Evolutionary conservation across 1,140 invertebrate species (phyloP).

Genomic region (Pseudomyrmex sp.): DNA sequence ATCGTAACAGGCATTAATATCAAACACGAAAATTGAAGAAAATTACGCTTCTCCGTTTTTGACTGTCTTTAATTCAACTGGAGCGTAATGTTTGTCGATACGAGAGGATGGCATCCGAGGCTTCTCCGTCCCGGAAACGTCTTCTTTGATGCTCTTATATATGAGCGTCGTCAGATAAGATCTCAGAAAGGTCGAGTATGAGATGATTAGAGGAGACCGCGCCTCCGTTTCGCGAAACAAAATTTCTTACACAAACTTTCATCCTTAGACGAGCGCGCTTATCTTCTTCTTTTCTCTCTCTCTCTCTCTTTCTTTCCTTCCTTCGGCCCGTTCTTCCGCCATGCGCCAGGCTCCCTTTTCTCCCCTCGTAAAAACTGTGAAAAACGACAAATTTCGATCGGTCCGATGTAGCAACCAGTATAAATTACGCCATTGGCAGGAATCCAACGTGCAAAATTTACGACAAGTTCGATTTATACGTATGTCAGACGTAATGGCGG

Average conservation of each 20-base stretch:
- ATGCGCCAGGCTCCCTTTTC: background rate
- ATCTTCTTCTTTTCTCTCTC: no score
- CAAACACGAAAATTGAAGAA: conserved; percentile 5
- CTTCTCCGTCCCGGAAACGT: background rate
- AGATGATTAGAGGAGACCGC: conserved; percentile 32
- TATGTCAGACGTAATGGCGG: conserved; percentile 3
- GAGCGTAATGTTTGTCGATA: conserved; percentile 13
- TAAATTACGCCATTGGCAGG: conserved; percentile 26
- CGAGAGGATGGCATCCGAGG: background rate
- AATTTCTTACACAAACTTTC: conserved; percentile 42
- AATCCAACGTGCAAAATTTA: conserved; percentile 26
- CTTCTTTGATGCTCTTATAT: conserved; percentile 9
- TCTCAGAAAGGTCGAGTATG: conserved; percentile 36
- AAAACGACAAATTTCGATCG: conserved; percentile 1
- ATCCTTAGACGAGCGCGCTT: conserved; percentile 7
- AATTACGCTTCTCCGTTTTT: conserved; percentile 3
- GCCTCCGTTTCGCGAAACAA: background rate
- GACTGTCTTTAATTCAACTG: conserved; percentile 31
- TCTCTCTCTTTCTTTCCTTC: background rate
- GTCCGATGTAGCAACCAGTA: background rate
- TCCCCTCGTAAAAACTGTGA: background rate
- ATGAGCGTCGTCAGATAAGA: conserved; percentile 39
- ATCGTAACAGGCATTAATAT: background rate
- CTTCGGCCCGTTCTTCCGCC: background rate
- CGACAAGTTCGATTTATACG: background rate